Percentiles rank a stretch among this genome's conserved stretches.
Evolutionary conservation across 2,797 vertebrate species (phyloP).

Genomic region (Limnodromus scolopaceus): DNA sequence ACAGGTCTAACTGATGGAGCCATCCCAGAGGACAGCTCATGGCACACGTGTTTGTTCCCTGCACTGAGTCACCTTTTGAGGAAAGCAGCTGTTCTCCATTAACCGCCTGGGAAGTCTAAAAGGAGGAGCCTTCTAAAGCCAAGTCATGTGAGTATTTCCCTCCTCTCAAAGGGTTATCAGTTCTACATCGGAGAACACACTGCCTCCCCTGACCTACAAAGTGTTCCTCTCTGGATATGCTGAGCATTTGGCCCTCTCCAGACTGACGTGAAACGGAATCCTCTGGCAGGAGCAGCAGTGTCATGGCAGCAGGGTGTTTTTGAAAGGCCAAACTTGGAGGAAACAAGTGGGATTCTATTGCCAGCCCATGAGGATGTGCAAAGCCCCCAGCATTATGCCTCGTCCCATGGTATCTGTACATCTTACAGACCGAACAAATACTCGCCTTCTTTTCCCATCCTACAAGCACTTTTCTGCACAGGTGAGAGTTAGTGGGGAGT

Average conservation of each 20-base stretch:
- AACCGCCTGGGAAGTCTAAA: background rate
- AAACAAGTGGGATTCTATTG: background rate
- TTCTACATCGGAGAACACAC: background rate
- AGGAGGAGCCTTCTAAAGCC: background rate
- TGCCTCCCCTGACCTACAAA: background rate
- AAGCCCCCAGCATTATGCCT: background rate
- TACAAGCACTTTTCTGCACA: background rate
- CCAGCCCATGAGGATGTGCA: background rate
- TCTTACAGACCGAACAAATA: background rate
- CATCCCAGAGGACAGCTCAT: background rate
- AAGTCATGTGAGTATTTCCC: background rate
- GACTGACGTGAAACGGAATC: accelerated
- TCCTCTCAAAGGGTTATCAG: background rate
- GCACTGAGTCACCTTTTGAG: background rate
- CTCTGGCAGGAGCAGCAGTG: background rate
- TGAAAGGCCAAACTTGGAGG: background rate
- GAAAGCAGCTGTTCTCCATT: background rate
- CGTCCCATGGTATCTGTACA: background rate
- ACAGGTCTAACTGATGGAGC: background rate
- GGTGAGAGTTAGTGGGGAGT: background rate
- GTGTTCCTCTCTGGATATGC: background rate
- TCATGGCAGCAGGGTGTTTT: background rate
- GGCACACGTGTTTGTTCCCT: background rate
- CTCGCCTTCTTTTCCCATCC: background rate
- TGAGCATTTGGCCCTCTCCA: background rate